Evolutionary conservation across 2,797 vertebrate species (phyloP).

Genomic region (Enteromius mattozi): DNA sequence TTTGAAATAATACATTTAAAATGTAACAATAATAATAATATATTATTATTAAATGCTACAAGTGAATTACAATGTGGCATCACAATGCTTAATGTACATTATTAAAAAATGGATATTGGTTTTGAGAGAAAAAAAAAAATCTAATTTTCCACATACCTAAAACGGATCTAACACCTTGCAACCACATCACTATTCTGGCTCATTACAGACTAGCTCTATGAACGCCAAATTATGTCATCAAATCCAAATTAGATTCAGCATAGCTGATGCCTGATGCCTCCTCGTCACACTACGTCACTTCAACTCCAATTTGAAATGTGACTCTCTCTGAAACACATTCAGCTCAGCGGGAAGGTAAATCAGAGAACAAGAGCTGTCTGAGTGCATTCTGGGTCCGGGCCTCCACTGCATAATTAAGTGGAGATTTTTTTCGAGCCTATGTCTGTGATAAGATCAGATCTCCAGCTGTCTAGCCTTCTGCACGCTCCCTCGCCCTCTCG

Average conservation of each 20-base stretch:
- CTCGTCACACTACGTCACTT: conserved; percentile 19
- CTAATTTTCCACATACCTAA: neutral
- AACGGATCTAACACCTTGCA: neutral
- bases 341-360: conserved; percentile 33
- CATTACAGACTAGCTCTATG: neutral
- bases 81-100: too few species aligned
- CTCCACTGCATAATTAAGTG: conserved; percentile 48
- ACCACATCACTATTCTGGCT: neutral
- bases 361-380: conserved; percentile 38
- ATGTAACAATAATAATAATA: neutral
- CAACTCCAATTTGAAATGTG: conserved; percentile 3
- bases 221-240: conserved; percentile 2
- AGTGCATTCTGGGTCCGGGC: conserved; percentile 33
- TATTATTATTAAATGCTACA: neutral
- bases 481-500: neutral
- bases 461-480: conserved; percentile 22
- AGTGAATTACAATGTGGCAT: too few species aligned
- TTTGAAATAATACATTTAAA: too few species aligned
- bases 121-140: too few species aligned
- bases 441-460: conserved; percentile 37
- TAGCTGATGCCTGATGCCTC: neutral
- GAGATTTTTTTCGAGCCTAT: conserved; percentile 13
- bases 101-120: too few species aligned
- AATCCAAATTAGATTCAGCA: neutral
- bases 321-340: neutral